Evolutionary conservation across 2,113 vertebrate species (phyloP).

Genomic region (Gymnocephalus cernua): DNA sequence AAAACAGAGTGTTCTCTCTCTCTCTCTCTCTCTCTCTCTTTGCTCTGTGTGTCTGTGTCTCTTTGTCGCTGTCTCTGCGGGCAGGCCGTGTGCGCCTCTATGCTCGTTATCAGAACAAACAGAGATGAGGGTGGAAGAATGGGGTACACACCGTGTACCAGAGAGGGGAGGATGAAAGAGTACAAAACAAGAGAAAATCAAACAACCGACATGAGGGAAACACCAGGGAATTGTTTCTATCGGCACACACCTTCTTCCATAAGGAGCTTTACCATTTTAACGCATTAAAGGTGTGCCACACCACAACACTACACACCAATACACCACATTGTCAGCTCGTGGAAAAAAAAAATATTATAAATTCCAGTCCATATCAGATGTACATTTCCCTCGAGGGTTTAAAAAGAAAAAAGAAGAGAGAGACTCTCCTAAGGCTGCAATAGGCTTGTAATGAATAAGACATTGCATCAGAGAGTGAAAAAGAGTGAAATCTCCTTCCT

Average conservation of each 20-base stretch:
- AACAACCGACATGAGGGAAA: conserved; percentile 42
- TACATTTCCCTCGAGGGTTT: conserved; percentile 42
- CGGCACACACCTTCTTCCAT: conserved; percentile 47
- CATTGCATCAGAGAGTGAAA: conserved; percentile 70
- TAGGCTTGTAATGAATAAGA: conserved; percentile 72
- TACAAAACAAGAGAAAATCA: conserved; percentile 58
- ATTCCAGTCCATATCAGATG: conserved; percentile 46
- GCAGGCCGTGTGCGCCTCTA: conserved; percentile 43
- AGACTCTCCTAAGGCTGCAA: conserved; percentile 50
- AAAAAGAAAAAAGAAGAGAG: conserved; percentile 12
- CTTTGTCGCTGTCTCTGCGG: conserved; percentile 58
- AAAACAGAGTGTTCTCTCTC: conserved; percentile 64
- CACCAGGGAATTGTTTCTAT: conserved; percentile 44
- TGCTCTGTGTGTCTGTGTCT: conserved; percentile 16
- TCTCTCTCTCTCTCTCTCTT: conserved; percentile 19
- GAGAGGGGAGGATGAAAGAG: conserved; percentile 61
- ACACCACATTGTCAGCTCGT: not conserved
- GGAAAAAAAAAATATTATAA: conserved; percentile 27
- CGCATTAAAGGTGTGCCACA: conserved; percentile 17
- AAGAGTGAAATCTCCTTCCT: conserved; percentile 58
- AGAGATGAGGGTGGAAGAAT: conserved; percentile 69
- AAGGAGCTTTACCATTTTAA: conserved; percentile 57
- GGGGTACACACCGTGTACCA: conserved; percentile 49
- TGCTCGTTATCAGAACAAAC: conserved; percentile 79
- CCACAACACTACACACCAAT: conserved; percentile 1